phyloP scores from a whole-genome alignment of 1,140 invertebrate genomes.

The Ceratina australensis region DNA sequence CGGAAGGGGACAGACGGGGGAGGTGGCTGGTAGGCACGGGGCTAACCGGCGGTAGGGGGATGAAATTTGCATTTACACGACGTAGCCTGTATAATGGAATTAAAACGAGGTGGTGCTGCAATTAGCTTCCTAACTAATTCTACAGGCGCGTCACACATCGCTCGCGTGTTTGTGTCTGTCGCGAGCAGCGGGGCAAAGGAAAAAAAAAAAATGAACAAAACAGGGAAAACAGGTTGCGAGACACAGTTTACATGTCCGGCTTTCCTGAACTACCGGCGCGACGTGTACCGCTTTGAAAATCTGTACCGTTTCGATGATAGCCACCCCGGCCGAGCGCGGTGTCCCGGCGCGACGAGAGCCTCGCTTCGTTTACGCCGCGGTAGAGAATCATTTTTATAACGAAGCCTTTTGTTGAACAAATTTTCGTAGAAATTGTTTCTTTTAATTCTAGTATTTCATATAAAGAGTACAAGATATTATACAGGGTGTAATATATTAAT shows the following conservation, averaged over 20 bases:
- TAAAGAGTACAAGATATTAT: too few species aligned
- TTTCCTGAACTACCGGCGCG: neutral
- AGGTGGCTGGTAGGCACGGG: neutral
- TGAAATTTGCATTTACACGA: slow-evolving; percentile 73
- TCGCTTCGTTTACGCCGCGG: neutral
- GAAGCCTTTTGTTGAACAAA: too few species aligned
- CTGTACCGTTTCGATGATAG: neutral
- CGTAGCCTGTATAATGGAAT: slow-evolving; percentile 70
- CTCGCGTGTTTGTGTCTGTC: slow-evolving; percentile 9
- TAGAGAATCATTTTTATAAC: neutral
- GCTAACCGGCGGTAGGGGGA: neutral
- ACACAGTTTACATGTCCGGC: slow-evolving; percentile 2
- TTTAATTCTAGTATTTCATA: too few species aligned
- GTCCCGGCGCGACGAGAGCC: neutral
- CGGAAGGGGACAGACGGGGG: too few species aligned
- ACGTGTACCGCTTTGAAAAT: neutral
- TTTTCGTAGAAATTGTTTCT: too few species aligned
- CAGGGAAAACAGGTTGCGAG: neutral
- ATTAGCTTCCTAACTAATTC: slow-evolving; percentile 67
- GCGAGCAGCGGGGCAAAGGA: neutral
- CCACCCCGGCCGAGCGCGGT: too few species aligned
- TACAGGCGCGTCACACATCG: slow-evolving; percentile 38
- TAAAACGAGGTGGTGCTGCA: slow-evolving; percentile 72
- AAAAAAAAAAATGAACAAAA: neutral
- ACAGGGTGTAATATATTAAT: too few species aligned